Conservation (phyloP, 1,140 invertebrate genomes). For the Dermatophagoides farinae region DNA sequence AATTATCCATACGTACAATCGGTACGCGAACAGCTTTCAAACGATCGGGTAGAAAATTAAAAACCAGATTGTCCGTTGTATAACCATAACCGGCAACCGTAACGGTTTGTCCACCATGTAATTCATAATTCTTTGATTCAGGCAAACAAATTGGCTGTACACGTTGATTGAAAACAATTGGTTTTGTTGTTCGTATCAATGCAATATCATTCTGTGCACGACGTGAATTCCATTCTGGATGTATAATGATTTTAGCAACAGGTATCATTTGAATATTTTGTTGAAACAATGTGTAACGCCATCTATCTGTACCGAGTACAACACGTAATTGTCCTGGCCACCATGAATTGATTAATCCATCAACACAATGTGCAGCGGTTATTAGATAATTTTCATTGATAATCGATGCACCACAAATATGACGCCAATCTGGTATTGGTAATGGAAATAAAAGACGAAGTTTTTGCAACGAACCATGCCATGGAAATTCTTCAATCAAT, state of each 20-base stretch:
- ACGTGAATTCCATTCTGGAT: not conserved
- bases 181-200: not conserved
- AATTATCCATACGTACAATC: not conserved
- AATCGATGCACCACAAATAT: constrained; percentile 51
- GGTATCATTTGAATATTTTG: not conserved
- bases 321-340: constrained; percentile 1
- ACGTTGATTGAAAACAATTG: constrained; percentile 1
- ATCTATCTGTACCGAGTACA: constrained; percentile 6
- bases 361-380: constrained; percentile 65
- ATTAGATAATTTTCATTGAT: constrained; percentile 49
- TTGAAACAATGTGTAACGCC: constrained; percentile 5
- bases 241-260: not conserved
- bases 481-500: constrained; percentile 9
- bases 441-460: not conserved
- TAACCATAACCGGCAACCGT: constrained; percentile 5
- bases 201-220: constrained; percentile 8
- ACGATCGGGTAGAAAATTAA: not conserved
- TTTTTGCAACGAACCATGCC: constrained; percentile 8
- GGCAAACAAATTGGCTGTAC: constrained; percentile 4
- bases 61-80: not conserved
- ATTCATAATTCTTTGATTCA: not conserved
- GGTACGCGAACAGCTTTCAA: not conserved
- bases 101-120: not conserved
- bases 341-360: constrained; percentile 21
- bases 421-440: constrained; percentile 10